Conservation (phyloP, 2,797 vertebrate species). For the Argyrosomus regius region DNA sequence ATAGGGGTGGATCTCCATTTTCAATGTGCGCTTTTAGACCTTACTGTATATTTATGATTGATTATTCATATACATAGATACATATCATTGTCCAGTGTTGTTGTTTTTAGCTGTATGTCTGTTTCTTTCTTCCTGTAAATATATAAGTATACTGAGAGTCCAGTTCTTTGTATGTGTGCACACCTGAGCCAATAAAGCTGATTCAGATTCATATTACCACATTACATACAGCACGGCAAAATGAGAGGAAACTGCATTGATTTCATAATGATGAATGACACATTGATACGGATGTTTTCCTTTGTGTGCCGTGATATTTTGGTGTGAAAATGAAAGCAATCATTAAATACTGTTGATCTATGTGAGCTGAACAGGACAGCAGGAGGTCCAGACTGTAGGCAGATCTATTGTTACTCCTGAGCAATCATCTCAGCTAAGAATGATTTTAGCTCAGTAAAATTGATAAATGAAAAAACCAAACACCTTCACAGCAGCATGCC, state of each 20-base stretch:
- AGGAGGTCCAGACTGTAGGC: neutral
- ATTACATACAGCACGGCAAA: neutral
- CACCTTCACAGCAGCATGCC: too few relatives aligned
- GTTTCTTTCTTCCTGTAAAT: neutral
- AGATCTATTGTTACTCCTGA: too few relatives aligned
- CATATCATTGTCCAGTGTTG: neutral
- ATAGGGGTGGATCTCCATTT: too few relatives aligned
- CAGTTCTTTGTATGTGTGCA: neutral
- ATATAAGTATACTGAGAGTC: neutral
- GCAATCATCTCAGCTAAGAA: neutral
- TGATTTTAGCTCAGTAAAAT: neutral
- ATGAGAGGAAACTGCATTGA: neutral
- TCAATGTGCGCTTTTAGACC: too few relatives aligned
- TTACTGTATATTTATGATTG: too few relatives aligned
- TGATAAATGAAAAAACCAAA: too few relatives aligned
- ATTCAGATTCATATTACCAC: neutral
- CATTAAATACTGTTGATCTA: too few relatives aligned
- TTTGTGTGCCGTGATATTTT: neutral
- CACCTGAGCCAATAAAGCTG: neutral
- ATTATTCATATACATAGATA: too few relatives aligned
- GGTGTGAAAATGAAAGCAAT: neutral
- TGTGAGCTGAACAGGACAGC: neutral
- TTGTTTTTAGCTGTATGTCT: neutral
- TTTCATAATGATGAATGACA: fast-evolving
- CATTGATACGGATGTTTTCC: neutral